Percentiles rank a stretch among this genome's conserved stretches.
Evolutionary conservation across 2,888 invertebrate genomes (phyloP).

Genomic region (Tridacna crocea): DNA sequence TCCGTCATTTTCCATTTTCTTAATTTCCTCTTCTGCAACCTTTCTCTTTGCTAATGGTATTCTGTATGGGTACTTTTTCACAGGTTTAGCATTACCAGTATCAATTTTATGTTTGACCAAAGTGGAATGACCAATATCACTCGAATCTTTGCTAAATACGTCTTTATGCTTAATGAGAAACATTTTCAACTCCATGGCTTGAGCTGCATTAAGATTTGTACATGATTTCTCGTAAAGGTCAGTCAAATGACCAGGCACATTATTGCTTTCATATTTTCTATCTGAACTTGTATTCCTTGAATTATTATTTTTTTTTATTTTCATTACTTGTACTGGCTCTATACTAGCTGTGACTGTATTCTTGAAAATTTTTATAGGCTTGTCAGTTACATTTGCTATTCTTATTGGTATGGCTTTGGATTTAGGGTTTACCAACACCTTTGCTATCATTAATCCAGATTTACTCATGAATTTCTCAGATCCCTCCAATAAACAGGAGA

Average conservation of each 20-base stretch:
- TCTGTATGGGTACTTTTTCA: slow-evolving; percentile 41
- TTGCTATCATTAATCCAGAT: slow-evolving; percentile 41
- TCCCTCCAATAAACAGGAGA: too few relatives aligned
- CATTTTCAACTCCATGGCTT: slow-evolving; percentile 21
- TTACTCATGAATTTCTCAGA: slow-evolving; percentile 35
- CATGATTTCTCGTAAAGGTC: slow-evolving; percentile 33
- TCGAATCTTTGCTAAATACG: slow-evolving; percentile 35
- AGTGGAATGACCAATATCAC: slow-evolving; percentile 38
- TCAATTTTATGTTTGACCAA: slow-evolving; percentile 38
- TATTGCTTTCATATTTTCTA: too few relatives aligned
- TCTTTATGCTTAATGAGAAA: slow-evolving; percentile 32
- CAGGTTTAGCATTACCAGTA: too few relatives aligned
- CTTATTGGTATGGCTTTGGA: too few relatives aligned
- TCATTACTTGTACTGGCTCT: slow-evolving; percentile 1
- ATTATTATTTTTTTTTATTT: too few relatives aligned
- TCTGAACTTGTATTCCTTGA: too few relatives aligned
- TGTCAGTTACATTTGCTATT: slow-evolving; percentile 29
- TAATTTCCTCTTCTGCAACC: slow-evolving; percentile 47
- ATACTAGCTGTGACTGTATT: slow-evolving; percentile 25
- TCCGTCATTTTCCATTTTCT: slow-evolving; percentile 42
- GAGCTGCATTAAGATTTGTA: slow-evolving; percentile 9
- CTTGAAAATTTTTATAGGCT: slow-evolving; percentile 28
- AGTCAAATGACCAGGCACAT: slow-evolving; percentile 20
- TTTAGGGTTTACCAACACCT: slow-evolving; percentile 34
- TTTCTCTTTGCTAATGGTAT: slow-evolving; percentile 42